Evolutionary conservation across 2,113 vertebrate species (phyloP).

Genomic region (Paratilapia polleni): DNA sequence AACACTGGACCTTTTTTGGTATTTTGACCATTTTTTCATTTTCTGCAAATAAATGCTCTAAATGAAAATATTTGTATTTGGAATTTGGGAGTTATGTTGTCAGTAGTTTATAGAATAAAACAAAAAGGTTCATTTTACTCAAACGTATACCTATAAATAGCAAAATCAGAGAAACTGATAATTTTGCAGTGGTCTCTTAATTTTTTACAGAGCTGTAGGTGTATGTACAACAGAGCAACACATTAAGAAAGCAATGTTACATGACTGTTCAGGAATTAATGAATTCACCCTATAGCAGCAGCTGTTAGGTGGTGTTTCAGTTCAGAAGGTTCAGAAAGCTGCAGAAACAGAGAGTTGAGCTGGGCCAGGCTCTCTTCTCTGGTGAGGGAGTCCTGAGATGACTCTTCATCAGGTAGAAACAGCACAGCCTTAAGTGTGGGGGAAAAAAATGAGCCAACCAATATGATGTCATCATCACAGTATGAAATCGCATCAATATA

Average conservation of each 20-base stretch:
- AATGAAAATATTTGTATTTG: too few species aligned
- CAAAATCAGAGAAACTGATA: too few species aligned
- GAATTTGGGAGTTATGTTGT: too few species aligned
- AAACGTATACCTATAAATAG: too few species aligned
- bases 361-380: slow-evolving; percentile 78
- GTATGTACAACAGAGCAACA: background rate
- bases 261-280: background rate
- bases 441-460: background rate
- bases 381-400: slow-evolving; percentile 27
- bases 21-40: too few species aligned
- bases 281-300: slow-evolving; percentile 80
- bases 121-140: too few species aligned
- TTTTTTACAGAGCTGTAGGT: too few species aligned
- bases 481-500: background rate
- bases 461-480: background rate
- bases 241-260: background rate
- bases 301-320: slow-evolving; percentile 58
- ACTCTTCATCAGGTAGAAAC: slow-evolving; percentile 66
- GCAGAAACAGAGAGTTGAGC: slow-evolving; percentile 80
- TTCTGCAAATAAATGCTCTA: too few species aligned
- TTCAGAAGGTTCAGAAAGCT: slow-evolving; percentile 75
- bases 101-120: too few species aligned
- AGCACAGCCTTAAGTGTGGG: slow-evolving; percentile 75
- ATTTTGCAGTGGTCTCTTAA: too few species aligned
- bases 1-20: too few species aligned